These are phyloP conservation scores for Actinopyga echinites DNA, from an alignment of 53 echinoderm and acorn worm genomes.

Conservation along the genomic window DNA sequence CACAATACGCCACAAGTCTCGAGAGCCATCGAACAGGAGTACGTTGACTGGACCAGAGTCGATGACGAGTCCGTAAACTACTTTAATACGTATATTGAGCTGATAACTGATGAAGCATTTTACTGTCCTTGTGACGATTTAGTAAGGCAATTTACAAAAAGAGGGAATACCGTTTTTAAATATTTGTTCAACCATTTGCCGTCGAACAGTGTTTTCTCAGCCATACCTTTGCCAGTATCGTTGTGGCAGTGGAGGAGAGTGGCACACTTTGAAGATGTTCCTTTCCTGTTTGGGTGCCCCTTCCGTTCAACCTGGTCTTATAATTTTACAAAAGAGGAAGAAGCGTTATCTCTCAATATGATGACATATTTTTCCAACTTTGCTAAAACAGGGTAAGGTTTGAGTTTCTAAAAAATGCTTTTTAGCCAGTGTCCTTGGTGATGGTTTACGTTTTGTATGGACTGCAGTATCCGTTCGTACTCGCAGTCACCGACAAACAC, in stretches of 20 bases:
- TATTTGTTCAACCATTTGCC: conserved; percentile 67
- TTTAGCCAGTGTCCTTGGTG: too few species aligned
- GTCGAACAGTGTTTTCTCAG: conserved; percentile 37
- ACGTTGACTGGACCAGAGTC: conserved; percentile 58
- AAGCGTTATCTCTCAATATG: conserved; percentile 43
- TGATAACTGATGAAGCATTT: conserved; percentile 56
- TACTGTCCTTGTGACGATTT: conserved; percentile 58
- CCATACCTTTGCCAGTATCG: background rate
- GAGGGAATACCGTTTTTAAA: conserved; percentile 37
- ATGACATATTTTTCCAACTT: conserved; percentile 79
- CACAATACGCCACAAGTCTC: conserved; percentile 43
- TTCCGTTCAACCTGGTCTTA: background rate
- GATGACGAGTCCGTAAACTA: conserved; percentile 59
- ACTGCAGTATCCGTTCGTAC: too few species aligned
- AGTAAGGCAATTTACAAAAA: conserved; percentile 24
- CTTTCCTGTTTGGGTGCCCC: conserved; percentile 61
- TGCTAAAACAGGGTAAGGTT: conserved; percentile 75
- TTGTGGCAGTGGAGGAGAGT: conserved; percentile 40
- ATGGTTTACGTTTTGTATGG: too few species aligned
- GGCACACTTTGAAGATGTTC: conserved; percentile 63
- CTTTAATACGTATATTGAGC: conserved; percentile 47
- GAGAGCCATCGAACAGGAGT: conserved; percentile 59
- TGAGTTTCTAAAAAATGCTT: too few species aligned
- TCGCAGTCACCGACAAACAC: too few species aligned
- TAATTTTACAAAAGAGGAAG: conserved; percentile 57